phyloP scores from a whole-genome alignment of 53 echinoderm and acorn worm species.

The Pentamera pediparva region DNA sequence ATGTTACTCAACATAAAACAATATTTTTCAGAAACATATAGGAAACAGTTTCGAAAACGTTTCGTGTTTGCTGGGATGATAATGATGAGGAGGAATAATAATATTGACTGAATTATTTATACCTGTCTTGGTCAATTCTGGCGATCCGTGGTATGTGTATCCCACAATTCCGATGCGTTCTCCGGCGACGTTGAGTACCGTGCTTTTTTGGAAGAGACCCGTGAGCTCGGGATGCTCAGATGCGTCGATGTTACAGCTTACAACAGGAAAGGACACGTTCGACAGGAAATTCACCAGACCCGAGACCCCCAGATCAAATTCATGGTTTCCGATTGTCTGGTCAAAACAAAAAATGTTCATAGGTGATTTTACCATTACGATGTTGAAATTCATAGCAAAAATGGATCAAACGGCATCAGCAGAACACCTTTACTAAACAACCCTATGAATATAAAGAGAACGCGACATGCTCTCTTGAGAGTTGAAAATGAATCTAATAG shows the following conservation, averaged over 20 bases:
- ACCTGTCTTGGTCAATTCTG: slow-evolving; percentile 47
- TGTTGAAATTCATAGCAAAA: no score
- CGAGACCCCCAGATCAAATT: slow-evolving; percentile 43
- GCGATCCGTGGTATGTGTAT: slow-evolving; percentile 44
- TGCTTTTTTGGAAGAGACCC: slow-evolving; percentile 18
- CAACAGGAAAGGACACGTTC: slow-evolving; percentile 40
- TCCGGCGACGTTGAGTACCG: slow-evolving; percentile 28
- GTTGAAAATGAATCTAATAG: no score
- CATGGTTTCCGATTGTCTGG: slow-evolving; percentile 58
- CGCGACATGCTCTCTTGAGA: no score
- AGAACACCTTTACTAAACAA: no score
- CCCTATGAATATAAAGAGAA: no score
- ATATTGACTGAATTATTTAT: background rate
- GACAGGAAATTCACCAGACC: slow-evolving; percentile 42
- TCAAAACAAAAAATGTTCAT: no score
- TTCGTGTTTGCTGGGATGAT: no score
- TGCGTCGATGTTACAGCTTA: slow-evolving; percentile 54
- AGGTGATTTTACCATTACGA: no score
- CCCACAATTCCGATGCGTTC: slow-evolving; percentile 63
- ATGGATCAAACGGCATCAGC: no score
- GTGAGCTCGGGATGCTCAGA: slow-evolving; percentile 18
- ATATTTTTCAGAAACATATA: no score
- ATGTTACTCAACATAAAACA: no score
- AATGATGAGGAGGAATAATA: background rate
- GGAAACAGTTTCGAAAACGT: no score